Base-by-base conservation (phyloP, 2,888 invertebrate genomes). In the Epinotia brunnichana region DNA sequence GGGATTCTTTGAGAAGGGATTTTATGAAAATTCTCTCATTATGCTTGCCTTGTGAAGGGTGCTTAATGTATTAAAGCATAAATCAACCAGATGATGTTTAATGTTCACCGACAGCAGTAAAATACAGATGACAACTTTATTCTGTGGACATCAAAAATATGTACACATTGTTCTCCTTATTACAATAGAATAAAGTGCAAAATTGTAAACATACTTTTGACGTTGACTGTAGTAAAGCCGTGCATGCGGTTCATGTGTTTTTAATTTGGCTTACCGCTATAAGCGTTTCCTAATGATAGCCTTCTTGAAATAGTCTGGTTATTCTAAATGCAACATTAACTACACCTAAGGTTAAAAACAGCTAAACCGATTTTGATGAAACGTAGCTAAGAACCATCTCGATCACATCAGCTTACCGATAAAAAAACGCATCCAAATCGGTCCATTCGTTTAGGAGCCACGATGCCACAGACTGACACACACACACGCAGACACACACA, bases 11-110 rank as follows among this genome's bases (percentile, higher is more conserved):
- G n/a, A 24, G 21, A 24, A 24, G 21, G 13, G 13, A 41, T 41
- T 41, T 13, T 41, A 13, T 13, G n/a, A 48, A n/a, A 48, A 48
- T n/a, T 3, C n/a, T n/a, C 0, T 13, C 3, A 11, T 66, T n/a
- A 24, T 66, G 53, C 41, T 56, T 41, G 54, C 17, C 54, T n/a
- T 56, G 24, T n/a, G 3, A 3, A n/a, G 41, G 54, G 11, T 41
- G 39, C 21, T 54, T 66, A 66, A 66, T 66, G 66, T 56, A 66
- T 66, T 66, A 66, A 64, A 29, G 7, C 66, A 66, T 66, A 66
- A 66, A 66, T 66, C 66, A 66, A 11, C 15, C 11, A 4, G 24
- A 64, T 41, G 66, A 41, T 66, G 41, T 41, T 41, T 21, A n/a
- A 41, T 66, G 41, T 41, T 41, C 15, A n/a, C 66, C 41, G 24